Conservation (phyloP, 2,113 vertebrate species). For the Naja naja region DNA sequence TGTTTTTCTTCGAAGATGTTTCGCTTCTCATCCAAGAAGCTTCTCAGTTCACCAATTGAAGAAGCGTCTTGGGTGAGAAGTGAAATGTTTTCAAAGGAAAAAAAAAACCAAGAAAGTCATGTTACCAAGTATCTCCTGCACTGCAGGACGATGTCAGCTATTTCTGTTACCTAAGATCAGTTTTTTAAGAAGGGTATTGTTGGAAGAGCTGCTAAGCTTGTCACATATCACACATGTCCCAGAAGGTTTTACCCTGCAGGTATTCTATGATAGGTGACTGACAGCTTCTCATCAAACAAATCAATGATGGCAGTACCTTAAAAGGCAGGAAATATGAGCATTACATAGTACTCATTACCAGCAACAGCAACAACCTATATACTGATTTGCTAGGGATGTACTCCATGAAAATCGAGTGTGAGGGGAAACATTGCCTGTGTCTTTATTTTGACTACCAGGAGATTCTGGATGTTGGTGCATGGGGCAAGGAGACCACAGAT, state of each 20-base stretch:
- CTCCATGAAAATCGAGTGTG: neutral
- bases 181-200: neutral
- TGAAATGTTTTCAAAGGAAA: too few species aligned
- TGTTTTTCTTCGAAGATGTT: too few species aligned
- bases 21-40: too few species aligned
- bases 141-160: neutral
- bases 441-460: neutral
- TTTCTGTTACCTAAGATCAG: neutral
- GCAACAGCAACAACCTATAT: neutral
- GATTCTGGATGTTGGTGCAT: neutral
- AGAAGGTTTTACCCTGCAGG: neutral
- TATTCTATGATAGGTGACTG: neutral
- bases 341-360: neutral
- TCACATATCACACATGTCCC: neutral
- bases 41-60: too few species aligned
- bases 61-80: too few species aligned
- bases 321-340: neutral
- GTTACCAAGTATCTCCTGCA: neutral
- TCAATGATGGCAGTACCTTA: neutral
- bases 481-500: neutral
- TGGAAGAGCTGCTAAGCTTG: neutral
- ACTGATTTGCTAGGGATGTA: neutral
- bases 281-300: neutral
- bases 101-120: too few species aligned
- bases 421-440: neutral